Conservation (phyloP, 2,113 vertebrate genomes). For the Dipodomys ordii region DNA sequence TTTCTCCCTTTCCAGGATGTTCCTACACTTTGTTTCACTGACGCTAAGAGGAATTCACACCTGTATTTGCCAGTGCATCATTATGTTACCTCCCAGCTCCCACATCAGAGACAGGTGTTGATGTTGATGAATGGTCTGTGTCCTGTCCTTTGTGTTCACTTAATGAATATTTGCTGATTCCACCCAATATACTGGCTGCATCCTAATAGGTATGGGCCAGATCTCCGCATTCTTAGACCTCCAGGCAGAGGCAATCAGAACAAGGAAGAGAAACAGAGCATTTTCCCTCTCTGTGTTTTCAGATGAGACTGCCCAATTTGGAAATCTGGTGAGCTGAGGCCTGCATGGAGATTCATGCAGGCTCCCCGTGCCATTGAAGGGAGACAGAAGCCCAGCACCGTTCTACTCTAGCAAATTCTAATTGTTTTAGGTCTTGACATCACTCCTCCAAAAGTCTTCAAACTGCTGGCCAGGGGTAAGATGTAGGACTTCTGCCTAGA, state of each 20-base stretch:
- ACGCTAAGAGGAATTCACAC: constrained; percentile 63
- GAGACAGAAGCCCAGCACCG: neutral
- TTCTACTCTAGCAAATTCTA: neutral
- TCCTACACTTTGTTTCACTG: neutral
- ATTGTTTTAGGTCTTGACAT: neutral
- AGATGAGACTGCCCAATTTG: neutral
- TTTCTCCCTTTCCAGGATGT: neutral
- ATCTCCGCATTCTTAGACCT: neutral
- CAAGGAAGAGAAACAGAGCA: neutral
- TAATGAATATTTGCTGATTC: constrained; percentile 58
- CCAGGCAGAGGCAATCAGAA: neutral
- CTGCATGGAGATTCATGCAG: no score
- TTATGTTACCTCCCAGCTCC: neutral
- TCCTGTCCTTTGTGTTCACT: constrained; percentile 32
- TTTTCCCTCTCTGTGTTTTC: neutral
- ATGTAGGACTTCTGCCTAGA: accelerated
- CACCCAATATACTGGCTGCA: neutral
- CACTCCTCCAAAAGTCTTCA: neutral
- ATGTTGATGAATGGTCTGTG: neutral
- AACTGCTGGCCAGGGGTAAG: neutral
- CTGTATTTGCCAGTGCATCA: constrained; percentile 54
- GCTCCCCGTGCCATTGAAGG: no score
- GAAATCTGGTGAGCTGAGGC: neutral
- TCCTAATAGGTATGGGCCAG: neutral
- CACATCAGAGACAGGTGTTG: neutral